Percentiles rank a stretch among this genome's conserved stretches.
phyloP scores from a whole-genome alignment of 2,113 vertebrate species.

The Gnathonemus echidnorhynchus region DNA sequence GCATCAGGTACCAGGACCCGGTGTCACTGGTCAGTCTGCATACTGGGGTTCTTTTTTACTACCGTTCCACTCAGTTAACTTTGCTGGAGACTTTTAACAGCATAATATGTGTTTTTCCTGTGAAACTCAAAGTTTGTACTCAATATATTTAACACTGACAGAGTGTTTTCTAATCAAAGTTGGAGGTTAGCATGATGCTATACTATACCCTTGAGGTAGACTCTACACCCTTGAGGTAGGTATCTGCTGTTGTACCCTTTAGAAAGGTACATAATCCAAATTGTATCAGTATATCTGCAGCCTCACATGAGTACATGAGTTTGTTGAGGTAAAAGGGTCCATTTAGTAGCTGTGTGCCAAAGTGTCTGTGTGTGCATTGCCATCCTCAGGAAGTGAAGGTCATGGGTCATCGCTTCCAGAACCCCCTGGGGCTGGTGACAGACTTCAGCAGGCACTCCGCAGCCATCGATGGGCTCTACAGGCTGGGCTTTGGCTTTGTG shows the following conservation, averaged over 20 bases:
- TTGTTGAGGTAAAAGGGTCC: background rate
- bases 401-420: slow-evolving; percentile 75
- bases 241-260: background rate
- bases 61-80: background rate
- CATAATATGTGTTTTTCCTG: background rate
- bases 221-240: background rate
- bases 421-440: slow-evolving; percentile 83
- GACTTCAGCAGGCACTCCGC: slow-evolving; percentile 90
- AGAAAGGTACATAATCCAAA: background rate
- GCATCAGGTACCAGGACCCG: slow-evolving; percentile 59
- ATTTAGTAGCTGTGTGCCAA: background rate
- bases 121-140: background rate
- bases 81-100: background rate
- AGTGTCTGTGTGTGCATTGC: background rate
- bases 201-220: background rate
- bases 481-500: slow-evolving; percentile 89
- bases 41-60: background rate
- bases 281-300: background rate
- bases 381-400: slow-evolving; percentile 69
- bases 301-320: background rate
- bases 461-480: slow-evolving; percentile 83
- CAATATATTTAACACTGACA: background rate
- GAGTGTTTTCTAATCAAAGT: too few relatives aligned
- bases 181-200: too few relatives aligned
- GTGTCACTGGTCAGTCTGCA: slow-evolving; percentile 61